Evolutionary conservation across 1,140 invertebrate genomes (phyloP).

Genomic region (Carposina sasakii): DNA sequence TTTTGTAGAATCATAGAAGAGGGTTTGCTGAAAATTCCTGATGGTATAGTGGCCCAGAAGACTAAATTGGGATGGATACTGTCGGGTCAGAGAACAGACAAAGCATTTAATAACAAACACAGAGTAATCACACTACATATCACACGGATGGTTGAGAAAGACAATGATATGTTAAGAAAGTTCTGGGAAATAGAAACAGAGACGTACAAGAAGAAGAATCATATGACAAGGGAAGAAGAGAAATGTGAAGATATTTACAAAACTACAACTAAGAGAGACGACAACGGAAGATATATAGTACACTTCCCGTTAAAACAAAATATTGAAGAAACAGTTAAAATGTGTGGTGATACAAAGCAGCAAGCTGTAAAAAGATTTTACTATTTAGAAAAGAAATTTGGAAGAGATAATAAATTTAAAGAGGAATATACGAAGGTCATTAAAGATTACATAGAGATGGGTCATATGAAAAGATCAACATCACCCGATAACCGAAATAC

Average conservation of each 20-base stretch:
- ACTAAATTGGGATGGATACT: constrained; percentile 28
- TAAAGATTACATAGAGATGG: constrained; percentile 15
- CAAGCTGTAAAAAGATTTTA: constrained; percentile 11
- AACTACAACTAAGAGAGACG: constrained; percentile 21
- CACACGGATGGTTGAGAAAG: constrained; percentile 17
- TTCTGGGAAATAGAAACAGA: constrained; percentile 32
- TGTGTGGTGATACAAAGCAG: constrained; percentile 23
- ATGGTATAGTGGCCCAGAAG: constrained; percentile 26
- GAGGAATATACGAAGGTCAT: constrained; percentile 12
- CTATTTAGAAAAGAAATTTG: constrained; percentile 9
- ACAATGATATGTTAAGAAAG: constrained; percentile 24
- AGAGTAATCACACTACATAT: constrained; percentile 12
- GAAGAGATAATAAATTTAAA: background rate
- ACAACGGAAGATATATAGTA: constrained; percentile 26
- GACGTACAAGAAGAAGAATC: constrained; percentile 13
- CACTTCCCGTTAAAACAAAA: constrained; percentile 21
- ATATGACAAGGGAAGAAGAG: constrained; percentile 24
- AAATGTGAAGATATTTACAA: constrained; percentile 25
- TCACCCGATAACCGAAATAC: constrained; percentile 2
- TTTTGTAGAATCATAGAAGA: constrained; percentile 28
- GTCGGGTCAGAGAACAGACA: constrained; percentile 19
- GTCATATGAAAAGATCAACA: constrained; percentile 20
- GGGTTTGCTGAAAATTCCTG: constrained; percentile 18
- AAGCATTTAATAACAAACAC: background rate
- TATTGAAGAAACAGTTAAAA: constrained; percentile 17